Evolutionary conservation across 37 sponge, comb jelly and placozoan genomes (phyloP).

Genomic region (Corticium candelabrum): DNA sequence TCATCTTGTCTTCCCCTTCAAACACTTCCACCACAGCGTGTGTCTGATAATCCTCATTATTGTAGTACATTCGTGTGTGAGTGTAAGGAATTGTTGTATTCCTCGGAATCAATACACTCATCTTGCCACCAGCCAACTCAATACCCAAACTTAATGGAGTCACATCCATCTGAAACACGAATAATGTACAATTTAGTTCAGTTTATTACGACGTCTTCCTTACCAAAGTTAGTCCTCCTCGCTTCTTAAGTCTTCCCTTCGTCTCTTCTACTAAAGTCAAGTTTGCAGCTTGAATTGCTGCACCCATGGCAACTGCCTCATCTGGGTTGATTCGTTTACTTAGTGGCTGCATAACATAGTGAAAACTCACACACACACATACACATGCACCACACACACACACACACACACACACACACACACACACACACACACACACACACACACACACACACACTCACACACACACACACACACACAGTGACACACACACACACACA

Average conservation of each 20-base stretch:
- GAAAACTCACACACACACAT: background rate
- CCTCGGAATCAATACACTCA: conserved; percentile 64
- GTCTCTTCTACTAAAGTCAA: conserved; percentile 44
- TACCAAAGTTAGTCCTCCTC: conserved; percentile 58
- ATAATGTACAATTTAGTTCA: background rate
- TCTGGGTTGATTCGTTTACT: conserved; percentile 91
- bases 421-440: too few species aligned
- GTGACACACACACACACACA: too few species aligned
- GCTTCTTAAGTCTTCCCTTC: conserved; percentile 25
- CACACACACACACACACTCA: too few species aligned
- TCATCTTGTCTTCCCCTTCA: conserved; percentile 75
- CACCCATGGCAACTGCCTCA: conserved; percentile 93
- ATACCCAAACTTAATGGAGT: conserved; percentile 80
- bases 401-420: too few species aligned
- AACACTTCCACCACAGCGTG: conserved; percentile 68
- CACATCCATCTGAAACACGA: conserved; percentile 61
- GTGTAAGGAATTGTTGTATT: conserved; percentile 89
- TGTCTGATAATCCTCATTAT: conserved; percentile 80
- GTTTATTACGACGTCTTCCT: background rate
- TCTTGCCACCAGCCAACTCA: conserved; percentile 67
- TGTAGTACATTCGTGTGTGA: conserved; percentile 65
- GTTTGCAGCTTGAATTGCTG: conserved; percentile 87
- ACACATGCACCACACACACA: too few species aligned
- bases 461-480: too few species aligned
- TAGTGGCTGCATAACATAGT: conserved; percentile 23